Evolutionary conservation across 1,140 invertebrate species (phyloP).

Genomic region (Luehdorfia chinensis): DNA sequence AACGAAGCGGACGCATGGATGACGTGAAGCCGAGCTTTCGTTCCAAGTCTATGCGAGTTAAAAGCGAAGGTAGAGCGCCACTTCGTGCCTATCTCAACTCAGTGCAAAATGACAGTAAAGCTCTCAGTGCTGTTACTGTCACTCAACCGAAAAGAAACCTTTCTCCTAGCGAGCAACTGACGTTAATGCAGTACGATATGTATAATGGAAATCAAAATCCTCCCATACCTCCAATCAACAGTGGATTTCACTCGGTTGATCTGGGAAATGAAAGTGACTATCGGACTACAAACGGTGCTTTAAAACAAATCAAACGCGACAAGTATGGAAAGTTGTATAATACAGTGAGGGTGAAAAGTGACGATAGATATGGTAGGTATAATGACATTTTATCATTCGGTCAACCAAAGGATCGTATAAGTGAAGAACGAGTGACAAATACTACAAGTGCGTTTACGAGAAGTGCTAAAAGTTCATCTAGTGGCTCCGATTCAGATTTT

Average conservation of each 20-base stretch:
- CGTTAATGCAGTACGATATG: conserved; percentile 70
- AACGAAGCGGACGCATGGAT: conserved; percentile 59
- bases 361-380: conserved; percentile 66
- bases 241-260: conserved; percentile 49
- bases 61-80: conserved; percentile 69
- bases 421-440: conserved; percentile 67
- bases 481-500: conserved; percentile 81
- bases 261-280: conserved; percentile 63
- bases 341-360: conserved; percentile 75
- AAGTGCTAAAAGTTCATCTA: conserved; percentile 71
- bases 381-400: conserved; percentile 60
- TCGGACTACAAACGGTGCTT: conserved; percentile 66
- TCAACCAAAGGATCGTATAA: conserved; percentile 44
- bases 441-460: conserved; percentile 64
- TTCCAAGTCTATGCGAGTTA: conserved; percentile 74
- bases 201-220: conserved; percentile 53
- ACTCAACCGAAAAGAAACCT: conserved; percentile 75
- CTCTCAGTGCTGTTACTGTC: conserved; percentile 66
- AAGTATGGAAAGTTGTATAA: conserved; percentile 68
- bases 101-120: conserved; percentile 36
- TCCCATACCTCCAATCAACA: conserved; percentile 36
- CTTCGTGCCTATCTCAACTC: conserved; percentile 61
- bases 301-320: conserved; percentile 65
- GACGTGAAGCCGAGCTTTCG: conserved; percentile 65
- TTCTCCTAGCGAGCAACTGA: conserved; percentile 71